phyloP scores from a whole-genome alignment of 2,113 vertebrate species.

The Syrrhaptes paradoxus region DNA sequence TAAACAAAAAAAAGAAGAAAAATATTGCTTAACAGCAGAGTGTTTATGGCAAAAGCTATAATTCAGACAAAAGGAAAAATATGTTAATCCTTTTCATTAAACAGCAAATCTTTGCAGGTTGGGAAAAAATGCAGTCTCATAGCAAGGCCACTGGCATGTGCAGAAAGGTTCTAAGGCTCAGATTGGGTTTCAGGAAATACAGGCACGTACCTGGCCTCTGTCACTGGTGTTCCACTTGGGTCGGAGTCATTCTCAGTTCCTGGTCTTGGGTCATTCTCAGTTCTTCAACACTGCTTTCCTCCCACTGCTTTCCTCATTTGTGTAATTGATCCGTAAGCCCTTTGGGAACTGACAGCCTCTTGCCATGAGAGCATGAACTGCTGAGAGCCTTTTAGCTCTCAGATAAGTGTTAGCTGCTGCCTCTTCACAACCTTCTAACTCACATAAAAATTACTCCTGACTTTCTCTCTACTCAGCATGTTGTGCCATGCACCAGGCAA shows the following conservation, averaged over 20 bases:
- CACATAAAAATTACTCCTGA: neutral
- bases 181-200: neutral
- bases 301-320: neutral
- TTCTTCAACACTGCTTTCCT: neutral
- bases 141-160: neutral
- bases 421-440: neutral
- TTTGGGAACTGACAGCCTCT: neutral
- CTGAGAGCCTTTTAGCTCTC: neutral
- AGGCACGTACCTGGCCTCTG: neutral
- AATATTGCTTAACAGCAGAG: neutral
- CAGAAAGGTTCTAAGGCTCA: neutral
- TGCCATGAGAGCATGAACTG: neutral
- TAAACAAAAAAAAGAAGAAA: neutral
- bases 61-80: neutral
- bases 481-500: neutral
- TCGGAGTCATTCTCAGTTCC: neutral
- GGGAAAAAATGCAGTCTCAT: neutral
- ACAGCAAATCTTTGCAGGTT: neutral
- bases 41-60: neutral
- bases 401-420: neutral
- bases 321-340: neutral
- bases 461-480: neutral
- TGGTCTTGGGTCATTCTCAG: neutral
- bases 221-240: neutral
- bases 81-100: neutral